Base-by-base conservation (phyloP, 1,140 invertebrate species). In the Eueides isabella region DNA sequence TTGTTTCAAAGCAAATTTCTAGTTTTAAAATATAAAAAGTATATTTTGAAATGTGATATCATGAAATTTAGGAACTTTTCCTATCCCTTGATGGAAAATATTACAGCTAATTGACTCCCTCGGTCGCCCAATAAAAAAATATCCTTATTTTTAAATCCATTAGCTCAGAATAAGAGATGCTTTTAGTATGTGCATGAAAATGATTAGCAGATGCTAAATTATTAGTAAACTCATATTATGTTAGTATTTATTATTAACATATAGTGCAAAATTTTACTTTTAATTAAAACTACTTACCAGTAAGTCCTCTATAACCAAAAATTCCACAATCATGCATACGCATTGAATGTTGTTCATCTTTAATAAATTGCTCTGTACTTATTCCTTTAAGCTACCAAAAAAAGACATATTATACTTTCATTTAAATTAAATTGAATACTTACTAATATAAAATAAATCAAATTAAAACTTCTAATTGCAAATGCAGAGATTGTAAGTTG, bases 291-390 rank as follows among this genome's bases (percentile, higher is more conserved):
- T 23, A 82, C 81, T 80, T 83, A 94, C 93, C 93, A 72, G 93
- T 94, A 41, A 94, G 78, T 29, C 93, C 93, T 83, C 92, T 86
- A 67, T 94, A 94, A 35, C 93, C 93, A 82, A 93, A 93, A 11
- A 94, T 84, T 19, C 93, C 93, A 81, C 93, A 94, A 72, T 93
- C 93, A 75, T 94, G 93, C 92, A 94, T 93, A 6, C 90, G 78
- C 91, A 94, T 92, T 65, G 92, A 93, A 79, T 91, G 92, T 29
- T 94, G 93, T 83, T 94, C 93, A 77, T 94, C 88, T 79, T 92
- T 93, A 48, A 94, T 94, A 79, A 94, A 94, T 63, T 94, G 80
- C 72, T 94, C 93, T n/a, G 93, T 94, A 70, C 89, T 93, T 67
- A 93, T 92, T 31, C 93, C 93, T 85, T 90, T 92, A 16, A 94